Base-by-base conservation (phyloP, 2,113 vertebrate species). In the Acanthochromis polyacanthus region DNA sequence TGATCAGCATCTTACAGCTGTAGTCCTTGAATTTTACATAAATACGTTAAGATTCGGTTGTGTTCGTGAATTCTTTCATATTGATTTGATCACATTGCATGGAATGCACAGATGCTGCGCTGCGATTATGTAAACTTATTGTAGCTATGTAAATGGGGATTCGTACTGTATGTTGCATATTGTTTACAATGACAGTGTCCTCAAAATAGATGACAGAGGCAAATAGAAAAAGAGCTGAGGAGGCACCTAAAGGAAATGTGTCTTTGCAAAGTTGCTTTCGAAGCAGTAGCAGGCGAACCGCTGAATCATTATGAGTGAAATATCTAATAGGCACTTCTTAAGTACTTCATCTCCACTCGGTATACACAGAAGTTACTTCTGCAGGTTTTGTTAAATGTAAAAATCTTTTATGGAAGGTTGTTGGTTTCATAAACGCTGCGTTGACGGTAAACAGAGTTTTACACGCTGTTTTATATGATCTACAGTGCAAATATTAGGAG, bases 171-270 rank as follows among this genome's bases (percentile, higher is more conserved):
- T 67, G 50, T 17, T 77, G 40, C n/a, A 11, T 53, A 8, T 62
- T 36, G 38, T 66, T 38, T 60, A 32, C 59, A 60, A 9, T 65
- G 53, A 36, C 56, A 52, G 4, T 56, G 30, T 23, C 51, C 11
- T 74, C 11, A 59, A 58, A 58, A 66, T 52, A 40, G 65, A 51
- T 57, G 71, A 70, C 66, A 28, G 23, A 62, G 51, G 71, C 65
- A 59, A 23, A 75, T 15, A 46, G 25, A 28, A 53, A 76, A 65
- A 46, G 14, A 64, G 72, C 59, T 70, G 65, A 75, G 53, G 64
- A 70, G 52, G 53, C 72, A 76, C 53, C 59, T 58, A 14, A 45
- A 45, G 53, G 20, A 53, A 53, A 43, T 20, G 45, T 7, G 50
- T n/a, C 23, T 36, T 64, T 71, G 28, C 60, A 28, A 66, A 66